phyloP scores from a whole-genome alignment of 2,888 invertebrate species.

The Xestia ashworthii region DNA sequence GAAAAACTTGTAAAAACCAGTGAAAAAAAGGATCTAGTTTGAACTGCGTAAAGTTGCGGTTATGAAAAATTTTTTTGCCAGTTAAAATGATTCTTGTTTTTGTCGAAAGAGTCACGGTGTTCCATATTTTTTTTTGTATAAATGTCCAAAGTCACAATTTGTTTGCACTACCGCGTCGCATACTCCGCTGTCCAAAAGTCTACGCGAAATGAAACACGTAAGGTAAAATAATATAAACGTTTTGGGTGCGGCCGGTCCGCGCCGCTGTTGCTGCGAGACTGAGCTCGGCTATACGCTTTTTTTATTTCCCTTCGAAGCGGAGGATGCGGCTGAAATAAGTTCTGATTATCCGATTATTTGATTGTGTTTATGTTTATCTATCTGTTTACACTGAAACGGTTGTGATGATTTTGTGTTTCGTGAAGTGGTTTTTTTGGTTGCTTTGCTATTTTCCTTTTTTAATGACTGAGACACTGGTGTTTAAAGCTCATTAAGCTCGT shows the following conservation, averaged over 20 bases:
- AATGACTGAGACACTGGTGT: not conserved
- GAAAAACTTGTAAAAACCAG: conserved; percentile 78
- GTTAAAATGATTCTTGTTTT: conserved; percentile 70
- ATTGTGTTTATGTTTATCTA: conserved; percentile 65
- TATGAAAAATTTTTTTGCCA: conserved; percentile 81
- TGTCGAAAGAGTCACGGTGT: conserved; percentile 75
- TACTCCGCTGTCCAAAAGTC: conserved; percentile 88
- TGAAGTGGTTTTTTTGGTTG: conserved; percentile 9
- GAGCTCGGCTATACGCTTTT: conserved; percentile 79
- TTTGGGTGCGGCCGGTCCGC: conserved; percentile 87
- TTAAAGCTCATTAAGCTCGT: not conserved
- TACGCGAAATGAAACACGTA: conserved; percentile 91
- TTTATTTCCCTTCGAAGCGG: conserved; percentile 84
- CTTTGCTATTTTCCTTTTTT: not conserved
- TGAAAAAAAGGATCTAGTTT: conserved; percentile 84
- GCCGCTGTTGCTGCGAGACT: conserved; percentile 86
- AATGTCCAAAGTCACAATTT: conserved; percentile 89
- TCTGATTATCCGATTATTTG: conserved; percentile 78
- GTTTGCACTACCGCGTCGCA: conserved; percentile 84
- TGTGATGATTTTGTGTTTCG: conserved; percentile 48
- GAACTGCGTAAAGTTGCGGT: conserved; percentile 88
- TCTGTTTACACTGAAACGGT: conserved; percentile 40
- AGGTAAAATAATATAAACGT: conserved; percentile 87
- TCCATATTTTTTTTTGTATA: conserved; percentile 77
- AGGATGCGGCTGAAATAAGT: conserved; percentile 85